Evolutionary conservation across 1,140 invertebrate genomes (phyloP), one percentile per base, ranked within the genome.

Genomic region (Drosophila saltans): DNA sequence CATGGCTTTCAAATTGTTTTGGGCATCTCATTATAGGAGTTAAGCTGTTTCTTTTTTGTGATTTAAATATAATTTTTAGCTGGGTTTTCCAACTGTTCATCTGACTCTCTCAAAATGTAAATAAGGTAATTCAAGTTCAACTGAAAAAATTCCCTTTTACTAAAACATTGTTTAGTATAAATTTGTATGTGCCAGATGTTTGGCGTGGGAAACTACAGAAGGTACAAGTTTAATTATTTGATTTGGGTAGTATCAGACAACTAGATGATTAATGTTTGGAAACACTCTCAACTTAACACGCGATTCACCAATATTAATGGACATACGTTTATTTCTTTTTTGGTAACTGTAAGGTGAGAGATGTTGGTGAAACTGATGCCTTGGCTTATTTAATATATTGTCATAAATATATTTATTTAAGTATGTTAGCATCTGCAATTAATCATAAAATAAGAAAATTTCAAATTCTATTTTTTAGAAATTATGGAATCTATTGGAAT

Each of bases 141-240:
- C 8, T 55, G 3, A 58, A 2, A 16, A 10, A 5, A n/a, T 16
- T 21, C 3, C 5, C 1, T 36, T 36, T 36, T 36, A 36, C 6
- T 36, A 1, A n/a, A 9, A 21, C 26, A 4, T 11, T 16, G 11
- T 58, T 58, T 3, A 30, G 26, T 7, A 28, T 16, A 57, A 10
- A 21, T 36, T 30, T n/a, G 11, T 58, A 58, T 2, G 9, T 28
- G 11, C n/a, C 16, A 30, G 57, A 33, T 39, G 28, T 58, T 39
- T 16, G 3, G 28, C 57, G 33, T 58, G 57, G 28, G 57, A 58
- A 58, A 58, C 57, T 33, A 58, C 57, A 58, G 57, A 58, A 58
- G 57, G 57, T 28, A 58, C 16, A 28, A 58, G 57, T 58, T 58
- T 33, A 58, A 58, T 39, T 58, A 58, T 58, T 58, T 58, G 57